phyloP scores from a whole-genome alignment of 2,113 vertebrate genomes.

The Corythoichthys haematopterus region DNA sequence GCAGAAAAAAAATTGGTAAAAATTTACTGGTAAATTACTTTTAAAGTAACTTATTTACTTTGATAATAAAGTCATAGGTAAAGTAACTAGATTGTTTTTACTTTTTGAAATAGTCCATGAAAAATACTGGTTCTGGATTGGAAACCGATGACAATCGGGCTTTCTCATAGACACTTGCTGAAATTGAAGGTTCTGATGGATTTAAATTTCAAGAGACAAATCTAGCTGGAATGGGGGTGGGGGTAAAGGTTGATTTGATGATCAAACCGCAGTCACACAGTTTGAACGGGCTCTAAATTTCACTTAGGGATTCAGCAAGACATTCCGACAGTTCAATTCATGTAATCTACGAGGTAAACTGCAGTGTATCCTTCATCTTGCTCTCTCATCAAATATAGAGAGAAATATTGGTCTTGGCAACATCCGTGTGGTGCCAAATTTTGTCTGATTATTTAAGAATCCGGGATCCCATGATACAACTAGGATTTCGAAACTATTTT shows the following conservation, averaged over 20 bases:
- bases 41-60: too few relatives aligned
- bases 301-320: not conserved
- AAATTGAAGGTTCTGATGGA: not conserved
- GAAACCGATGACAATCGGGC: not conserved
- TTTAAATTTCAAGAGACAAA: not conserved
- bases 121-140: not conserved
- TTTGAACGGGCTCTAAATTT: not conserved
- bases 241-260: not conserved
- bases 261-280: not conserved
- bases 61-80: too few relatives aligned
- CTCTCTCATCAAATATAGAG: not conserved
- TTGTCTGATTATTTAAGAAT: conserved; percentile 1
- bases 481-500: not conserved
- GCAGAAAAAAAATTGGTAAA: too few relatives aligned
- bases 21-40: too few relatives aligned
- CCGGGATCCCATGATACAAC: too few relatives aligned
- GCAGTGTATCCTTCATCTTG: not conserved
- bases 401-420: not conserved
- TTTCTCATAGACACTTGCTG: not conserved
- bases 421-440: not conserved
- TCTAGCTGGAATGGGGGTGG: not conserved
- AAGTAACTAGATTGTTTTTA: too few relatives aligned
- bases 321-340: not conserved
- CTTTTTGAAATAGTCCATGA: too few relatives aligned
- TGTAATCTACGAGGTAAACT: not conserved